These are phyloP conservation scores for Yponomeuta sedellus DNA, from an alignment of 2,888 invertebrate species.

Conservation along the genomic window DNA sequence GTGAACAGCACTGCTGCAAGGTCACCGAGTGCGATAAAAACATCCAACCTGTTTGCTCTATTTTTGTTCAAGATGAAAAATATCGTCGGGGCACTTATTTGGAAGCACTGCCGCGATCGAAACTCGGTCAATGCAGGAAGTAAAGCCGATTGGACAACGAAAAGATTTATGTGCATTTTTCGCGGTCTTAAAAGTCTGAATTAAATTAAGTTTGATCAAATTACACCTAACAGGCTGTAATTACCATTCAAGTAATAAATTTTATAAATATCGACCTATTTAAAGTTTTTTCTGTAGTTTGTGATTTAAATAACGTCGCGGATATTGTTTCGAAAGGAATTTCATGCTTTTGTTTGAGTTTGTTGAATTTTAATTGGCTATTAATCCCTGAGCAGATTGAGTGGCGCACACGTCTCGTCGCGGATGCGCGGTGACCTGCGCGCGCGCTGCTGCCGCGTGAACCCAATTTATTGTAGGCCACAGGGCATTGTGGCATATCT, in stretches of 20 bases:
- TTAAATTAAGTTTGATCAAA: slow-evolving; percentile 5
- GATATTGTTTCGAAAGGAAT: too few species aligned
- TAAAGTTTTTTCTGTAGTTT: too few species aligned
- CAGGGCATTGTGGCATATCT: slow-evolving; percentile 50
- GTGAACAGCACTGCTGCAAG: slow-evolving; percentile 67
- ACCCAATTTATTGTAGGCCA: slow-evolving; percentile 46
- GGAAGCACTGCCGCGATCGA: slow-evolving; percentile 50
- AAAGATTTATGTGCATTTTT: slow-evolving; percentile 66
- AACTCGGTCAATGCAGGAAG: slow-evolving; percentile 63
- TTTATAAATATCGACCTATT: not conserved
- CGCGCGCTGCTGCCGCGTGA: slow-evolving; percentile 21
- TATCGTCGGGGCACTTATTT: slow-evolving; percentile 70
- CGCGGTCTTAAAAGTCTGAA: slow-evolving; percentile 41
- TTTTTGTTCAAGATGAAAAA: slow-evolving; percentile 67
- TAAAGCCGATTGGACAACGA: slow-evolving; percentile 63
- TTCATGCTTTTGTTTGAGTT: too few species aligned
- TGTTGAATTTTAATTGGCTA: not conserved
- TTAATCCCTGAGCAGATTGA: slow-evolving; percentile 6
- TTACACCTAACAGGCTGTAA: slow-evolving; percentile 5
- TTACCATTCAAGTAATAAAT: not conserved
- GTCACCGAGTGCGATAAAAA: slow-evolving; percentile 61
- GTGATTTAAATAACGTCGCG: too few species aligned
- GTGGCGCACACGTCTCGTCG: slow-evolving; percentile 10
- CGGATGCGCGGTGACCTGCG: slow-evolving; percentile 13
- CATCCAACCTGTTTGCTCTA: slow-evolving; percentile 54